Conservation (phyloP, 2,797 vertebrate genomes). For the Falco rusticolus region DNA sequence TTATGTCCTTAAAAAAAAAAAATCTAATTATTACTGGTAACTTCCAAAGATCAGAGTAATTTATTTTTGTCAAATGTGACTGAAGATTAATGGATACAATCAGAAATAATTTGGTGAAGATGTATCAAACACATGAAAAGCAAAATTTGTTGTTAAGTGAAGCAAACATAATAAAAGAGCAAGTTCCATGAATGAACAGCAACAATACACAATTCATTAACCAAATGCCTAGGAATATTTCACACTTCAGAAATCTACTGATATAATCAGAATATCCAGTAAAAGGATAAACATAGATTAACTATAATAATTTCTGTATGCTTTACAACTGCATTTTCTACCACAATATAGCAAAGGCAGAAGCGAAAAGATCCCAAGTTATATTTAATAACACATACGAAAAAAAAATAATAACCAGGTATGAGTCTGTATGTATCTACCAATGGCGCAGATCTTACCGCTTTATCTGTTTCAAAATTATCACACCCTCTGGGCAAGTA, state of each 20-base stretch:
- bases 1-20: slow-evolving; percentile 64
- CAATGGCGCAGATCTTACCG: not conserved
- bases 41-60: slow-evolving; percentile 82
- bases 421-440: not conserved
- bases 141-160: slow-evolving; percentile 80
- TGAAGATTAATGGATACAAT: slow-evolving; percentile 83
- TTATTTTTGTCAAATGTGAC: slow-evolving; percentile 81
- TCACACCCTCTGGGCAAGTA: too few relatives aligned
- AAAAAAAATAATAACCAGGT: not conserved
- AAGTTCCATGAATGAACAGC: slow-evolving; percentile 79
- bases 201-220: slow-evolving; percentile 80
- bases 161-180: slow-evolving; percentile 80
- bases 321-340: slow-evolving; percentile 26
- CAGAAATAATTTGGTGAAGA: slow-evolving; percentile 79
- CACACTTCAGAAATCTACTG: slow-evolving; percentile 77
- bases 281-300: slow-evolving; percentile 63
- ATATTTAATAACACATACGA: not conserved
- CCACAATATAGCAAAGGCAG: not conserved
- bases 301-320: slow-evolving; percentile 19
- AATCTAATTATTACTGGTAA: slow-evolving; percentile 76
- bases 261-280: slow-evolving; percentile 55
- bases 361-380: not conserved
- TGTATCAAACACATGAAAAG: slow-evolving; percentile 75
- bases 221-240: slow-evolving; percentile 75
- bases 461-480: not conserved